Percentiles rank a stretch among this genome's conserved stretches.
These are phyloP conservation scores for Proterorhinus semilunaris DNA, from an alignment of 2,113 vertebrate genomes.

Conservation along the genomic window DNA sequence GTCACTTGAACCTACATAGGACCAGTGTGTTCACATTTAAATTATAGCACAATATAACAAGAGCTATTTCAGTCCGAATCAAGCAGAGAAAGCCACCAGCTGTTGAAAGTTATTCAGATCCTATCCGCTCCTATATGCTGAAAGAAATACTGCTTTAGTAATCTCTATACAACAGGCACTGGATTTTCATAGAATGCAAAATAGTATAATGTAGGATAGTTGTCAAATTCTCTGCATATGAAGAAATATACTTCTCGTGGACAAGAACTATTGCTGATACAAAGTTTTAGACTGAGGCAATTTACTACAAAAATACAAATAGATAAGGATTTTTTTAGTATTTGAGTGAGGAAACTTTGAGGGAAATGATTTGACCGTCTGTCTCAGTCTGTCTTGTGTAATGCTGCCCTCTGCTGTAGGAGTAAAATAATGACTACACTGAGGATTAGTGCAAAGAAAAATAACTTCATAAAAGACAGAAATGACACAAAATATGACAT, in stretches of 20 bases:
- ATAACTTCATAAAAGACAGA: too few relatives aligned
- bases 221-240: background rate
- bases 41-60: background rate
- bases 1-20: background rate
- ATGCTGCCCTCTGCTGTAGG: constrained; percentile 64
- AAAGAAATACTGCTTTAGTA: background rate
- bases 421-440: background rate
- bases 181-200: background rate
- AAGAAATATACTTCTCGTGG: too few relatives aligned
- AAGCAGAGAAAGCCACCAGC: background rate
- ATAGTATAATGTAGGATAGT: too few relatives aligned
- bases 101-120: background rate
- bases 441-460: too few relatives aligned
- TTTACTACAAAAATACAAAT: too few relatives aligned
- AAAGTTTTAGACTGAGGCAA: too few relatives aligned
- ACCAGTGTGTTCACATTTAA: background rate
- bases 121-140: too few relatives aligned
- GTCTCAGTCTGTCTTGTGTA: constrained; percentile 21
- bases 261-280: too few relatives aligned
- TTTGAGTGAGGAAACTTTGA: too few relatives aligned
- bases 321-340: too few relatives aligned
- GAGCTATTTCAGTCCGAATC: background rate
- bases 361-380: background rate
- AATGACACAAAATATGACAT: background rate
- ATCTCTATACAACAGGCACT: background rate